These are phyloP conservation scores for Aurelia sp. DNA, from an alignment of 30 jellyfish, hydroid and myxozoan species.

Conservation along the genomic window DNA sequence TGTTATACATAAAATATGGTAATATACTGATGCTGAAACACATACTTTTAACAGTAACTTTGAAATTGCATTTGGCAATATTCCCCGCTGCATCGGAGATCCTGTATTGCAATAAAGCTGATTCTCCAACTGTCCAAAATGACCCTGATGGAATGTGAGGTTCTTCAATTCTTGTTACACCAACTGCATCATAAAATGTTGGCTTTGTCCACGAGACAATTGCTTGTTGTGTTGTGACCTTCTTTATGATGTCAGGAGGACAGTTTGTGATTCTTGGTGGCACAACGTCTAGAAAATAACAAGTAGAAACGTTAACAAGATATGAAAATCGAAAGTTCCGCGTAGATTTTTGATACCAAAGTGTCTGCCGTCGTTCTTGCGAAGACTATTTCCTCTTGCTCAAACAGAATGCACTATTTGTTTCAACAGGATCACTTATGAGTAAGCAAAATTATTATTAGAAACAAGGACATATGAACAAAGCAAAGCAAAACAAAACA, in stretches of 20 bases:
- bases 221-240: constrained; percentile 11
- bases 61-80: constrained; percentile 81
- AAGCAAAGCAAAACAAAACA: too few species aligned
- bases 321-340: not conserved
- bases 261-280: constrained; percentile 85
- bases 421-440: too few species aligned
- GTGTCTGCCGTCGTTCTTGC: too few species aligned
- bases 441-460: too few species aligned
- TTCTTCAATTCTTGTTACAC: constrained; percentile 63
- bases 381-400: too few species aligned
- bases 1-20: too few species aligned
- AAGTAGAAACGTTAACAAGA: not conserved
- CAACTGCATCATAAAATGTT: constrained; percentile 89
- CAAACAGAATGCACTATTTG: too few species aligned
- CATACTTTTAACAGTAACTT: constrained; percentile 88
- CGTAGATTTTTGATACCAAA: too few species aligned
- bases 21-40: too few species aligned
- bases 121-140: constrained; percentile 73
- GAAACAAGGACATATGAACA: not conserved
- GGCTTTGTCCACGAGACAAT: constrained; percentile 89
- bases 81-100: constrained; percentile 93
- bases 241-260: constrained; percentile 72
- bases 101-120: constrained; percentile 69
- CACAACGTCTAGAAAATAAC: constrained; percentile 45
- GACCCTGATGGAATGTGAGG: constrained; percentile 83